These are phyloP conservation scores for Pinna nobilis DNA, from an alignment of 1,140 invertebrate genomes.

Conservation along the genomic window DNA sequence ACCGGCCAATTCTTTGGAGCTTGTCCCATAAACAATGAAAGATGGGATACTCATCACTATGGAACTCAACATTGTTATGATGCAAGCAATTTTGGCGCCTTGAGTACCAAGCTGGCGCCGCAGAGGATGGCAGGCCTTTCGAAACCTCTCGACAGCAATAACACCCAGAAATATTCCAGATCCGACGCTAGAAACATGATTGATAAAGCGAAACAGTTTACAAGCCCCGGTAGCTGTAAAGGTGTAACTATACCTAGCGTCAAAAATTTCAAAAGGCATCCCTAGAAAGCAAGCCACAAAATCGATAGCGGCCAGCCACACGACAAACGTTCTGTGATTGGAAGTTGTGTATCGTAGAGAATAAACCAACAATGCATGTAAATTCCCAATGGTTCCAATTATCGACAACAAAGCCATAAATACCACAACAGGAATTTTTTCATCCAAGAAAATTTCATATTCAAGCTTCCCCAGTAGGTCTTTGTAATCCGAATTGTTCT, in stretches of 20 bases:
- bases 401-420: slow-evolving; percentile 13
- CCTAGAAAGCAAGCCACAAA: slow-evolving; percentile 47
- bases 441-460: slow-evolving; percentile 14
- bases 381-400: slow-evolving; percentile 30
- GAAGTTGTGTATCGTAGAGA: slow-evolving; percentile 11
- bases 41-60: slow-evolving; percentile 19
- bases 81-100: neutral
- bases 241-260: slow-evolving; percentile 55
- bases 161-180: slow-evolving; percentile 51
- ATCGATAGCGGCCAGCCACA: slow-evolving; percentile 51
- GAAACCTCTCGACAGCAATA: slow-evolving; percentile 52
- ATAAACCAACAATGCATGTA: slow-evolving; percentile 32
- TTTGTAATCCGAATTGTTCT: no score
- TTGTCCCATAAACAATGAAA: slow-evolving; percentile 27
- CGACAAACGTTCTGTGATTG: slow-evolving; percentile 47
- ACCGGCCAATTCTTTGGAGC: neutral
- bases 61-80: slow-evolving; percentile 10
- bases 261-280: slow-evolving; percentile 60
- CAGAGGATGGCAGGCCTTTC: slow-evolving; percentile 47
- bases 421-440: slow-evolving; percentile 12
- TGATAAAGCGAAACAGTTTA: slow-evolving; percentile 47
- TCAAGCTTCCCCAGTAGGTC: slow-evolving; percentile 20
- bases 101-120: slow-evolving; percentile 30
- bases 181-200: slow-evolving; percentile 44
- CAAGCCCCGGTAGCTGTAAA: slow-evolving; percentile 47